Conservation (phyloP, 2,888 invertebrate genomes). For the Harmothoe impar region DNA sequence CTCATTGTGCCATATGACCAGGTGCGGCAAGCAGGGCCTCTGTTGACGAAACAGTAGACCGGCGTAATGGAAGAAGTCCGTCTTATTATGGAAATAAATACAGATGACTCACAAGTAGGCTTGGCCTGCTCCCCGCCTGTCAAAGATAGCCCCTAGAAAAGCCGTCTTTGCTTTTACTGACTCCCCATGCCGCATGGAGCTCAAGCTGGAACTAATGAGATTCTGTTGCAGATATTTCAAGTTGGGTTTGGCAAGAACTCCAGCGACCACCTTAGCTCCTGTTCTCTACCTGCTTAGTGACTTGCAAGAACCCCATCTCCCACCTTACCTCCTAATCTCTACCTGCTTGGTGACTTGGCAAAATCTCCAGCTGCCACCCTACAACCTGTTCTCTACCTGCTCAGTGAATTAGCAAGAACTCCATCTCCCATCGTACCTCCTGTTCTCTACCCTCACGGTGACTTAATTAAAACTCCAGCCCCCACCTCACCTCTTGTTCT, state of each 20-base stretch:
- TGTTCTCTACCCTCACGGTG: too few species aligned
- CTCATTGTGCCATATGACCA: conserved; percentile 2
- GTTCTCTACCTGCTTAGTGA: too few species aligned
- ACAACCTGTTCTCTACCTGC: too few species aligned
- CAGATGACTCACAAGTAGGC: conserved; percentile 38
- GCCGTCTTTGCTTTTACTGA: conserved; percentile 29
- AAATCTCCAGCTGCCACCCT: not conserved
- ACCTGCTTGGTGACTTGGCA: too few species aligned
- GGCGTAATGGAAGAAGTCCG: conserved; percentile 39
- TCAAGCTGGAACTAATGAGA: conserved; percentile 33
- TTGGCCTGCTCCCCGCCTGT: not conserved
- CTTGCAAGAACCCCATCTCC: not conserved
- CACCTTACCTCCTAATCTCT: not conserved
- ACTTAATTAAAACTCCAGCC: too few species aligned
- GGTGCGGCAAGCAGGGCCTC: not conserved
- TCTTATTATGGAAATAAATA: conserved; percentile 62
- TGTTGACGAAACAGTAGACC: conserved; percentile 45
- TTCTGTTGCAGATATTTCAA: not conserved
- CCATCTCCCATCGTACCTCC: too few species aligned
- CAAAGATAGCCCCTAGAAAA: conserved; percentile 8
- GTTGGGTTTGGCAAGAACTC: not conserved
- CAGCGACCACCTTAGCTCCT: not conserved
- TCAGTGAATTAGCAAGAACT: too few species aligned
- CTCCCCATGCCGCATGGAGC: not conserved
- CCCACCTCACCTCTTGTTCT: too few species aligned